Evolutionary conservation across 1,140 invertebrate genomes (phyloP).

Genomic region (Holotrichia oblita): DNA sequence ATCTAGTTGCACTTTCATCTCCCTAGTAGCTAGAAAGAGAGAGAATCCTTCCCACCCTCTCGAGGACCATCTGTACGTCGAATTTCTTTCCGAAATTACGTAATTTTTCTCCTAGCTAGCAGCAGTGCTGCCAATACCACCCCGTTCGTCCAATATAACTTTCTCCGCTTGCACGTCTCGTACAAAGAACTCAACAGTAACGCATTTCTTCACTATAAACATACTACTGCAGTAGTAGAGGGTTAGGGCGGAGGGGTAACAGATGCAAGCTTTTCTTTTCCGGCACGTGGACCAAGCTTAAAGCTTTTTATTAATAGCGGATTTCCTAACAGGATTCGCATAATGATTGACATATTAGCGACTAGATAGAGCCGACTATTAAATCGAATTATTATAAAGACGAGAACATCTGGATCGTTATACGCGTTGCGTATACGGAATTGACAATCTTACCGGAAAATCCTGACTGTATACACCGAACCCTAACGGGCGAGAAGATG

Average conservation of each 20-base stretch:
- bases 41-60: not conserved
- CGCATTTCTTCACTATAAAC: not conserved
- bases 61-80: constrained; percentile 13
- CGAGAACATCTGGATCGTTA: not conserved
- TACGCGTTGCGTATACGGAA: not conserved
- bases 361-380: no score
- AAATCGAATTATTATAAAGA: not conserved
- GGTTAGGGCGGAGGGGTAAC: not conserved
- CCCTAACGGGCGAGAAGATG: not conserved
- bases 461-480: not conserved
- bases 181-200: not conserved
- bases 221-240: not conserved
- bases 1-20: not conserved
- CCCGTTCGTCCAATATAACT: constrained; percentile 26
- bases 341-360: constrained; percentile 11
- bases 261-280: not conserved
- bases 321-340: not conserved
- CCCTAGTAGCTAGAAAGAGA: not conserved
- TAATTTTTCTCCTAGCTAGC: constrained; percentile 29
- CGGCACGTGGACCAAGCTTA: not conserved
- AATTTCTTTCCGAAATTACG: constrained; percentile 33
- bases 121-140: not conserved
- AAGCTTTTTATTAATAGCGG: not conserved
- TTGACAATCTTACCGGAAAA: not conserved
- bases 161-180: not conserved